Evolutionary conservation across 2,797 vertebrate genomes (phyloP).

Genomic region (Rhinophrynus dorsalis): DNA sequence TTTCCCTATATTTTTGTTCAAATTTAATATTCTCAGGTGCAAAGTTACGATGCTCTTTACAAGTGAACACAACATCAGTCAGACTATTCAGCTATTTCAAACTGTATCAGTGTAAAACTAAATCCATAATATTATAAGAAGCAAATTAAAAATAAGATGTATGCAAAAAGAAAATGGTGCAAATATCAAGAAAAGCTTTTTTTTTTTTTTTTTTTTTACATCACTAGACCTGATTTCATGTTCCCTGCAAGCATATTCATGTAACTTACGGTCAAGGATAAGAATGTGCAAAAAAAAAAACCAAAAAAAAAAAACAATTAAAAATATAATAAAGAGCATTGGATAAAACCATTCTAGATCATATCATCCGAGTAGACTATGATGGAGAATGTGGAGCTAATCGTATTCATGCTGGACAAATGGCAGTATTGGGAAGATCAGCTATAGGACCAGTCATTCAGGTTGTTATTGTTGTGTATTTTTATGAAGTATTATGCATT

Average conservation of each 20-base stretch:
- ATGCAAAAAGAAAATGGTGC: too few species aligned
- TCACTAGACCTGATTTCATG: too few species aligned
- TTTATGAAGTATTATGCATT: too few species aligned
- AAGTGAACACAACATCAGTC: background rate
- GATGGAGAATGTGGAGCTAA: slow-evolving; percentile 94
- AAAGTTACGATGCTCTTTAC: background rate
- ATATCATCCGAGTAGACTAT: slow-evolving; percentile 92
- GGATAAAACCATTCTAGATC: slow-evolving; percentile 73
- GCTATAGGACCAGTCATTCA: slow-evolving; percentile 85
- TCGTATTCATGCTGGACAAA: slow-evolving; percentile 95
- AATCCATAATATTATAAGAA: too few species aligned
- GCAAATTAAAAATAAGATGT: too few species aligned
- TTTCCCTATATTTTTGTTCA: background rate
- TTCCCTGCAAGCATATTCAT: too few species aligned
- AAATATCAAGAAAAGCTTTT: too few species aligned
- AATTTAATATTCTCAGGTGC: background rate
- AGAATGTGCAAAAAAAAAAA: too few species aligned
- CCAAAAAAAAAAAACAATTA: too few species aligned
- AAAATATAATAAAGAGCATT: too few species aligned
- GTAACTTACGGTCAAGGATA: too few species aligned
- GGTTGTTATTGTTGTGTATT: slow-evolving; percentile 72
- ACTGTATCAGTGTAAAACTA: slow-evolving; percentile 52
- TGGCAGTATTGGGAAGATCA: slow-evolving; percentile 85
- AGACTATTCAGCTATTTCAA: slow-evolving; percentile 66
- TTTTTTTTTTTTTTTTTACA: too few species aligned